phyloP scores from a whole-genome alignment of 2,888 invertebrate genomes.

The Dasysyrphus tricinctus region DNA sequence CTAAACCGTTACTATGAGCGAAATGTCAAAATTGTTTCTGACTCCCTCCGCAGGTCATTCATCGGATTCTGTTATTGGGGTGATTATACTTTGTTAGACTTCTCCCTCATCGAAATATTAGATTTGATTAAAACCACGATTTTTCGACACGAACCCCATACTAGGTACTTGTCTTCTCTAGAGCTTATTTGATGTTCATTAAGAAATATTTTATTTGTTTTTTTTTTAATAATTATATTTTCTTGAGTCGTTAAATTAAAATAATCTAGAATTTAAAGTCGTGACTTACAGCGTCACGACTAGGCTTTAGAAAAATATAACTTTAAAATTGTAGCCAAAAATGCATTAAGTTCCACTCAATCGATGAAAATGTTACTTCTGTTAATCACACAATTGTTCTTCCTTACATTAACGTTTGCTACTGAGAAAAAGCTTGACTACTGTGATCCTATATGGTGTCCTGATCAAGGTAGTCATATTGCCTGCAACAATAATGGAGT shows the following conservation, averaged over 20 bases:
- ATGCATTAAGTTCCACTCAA: background rate
- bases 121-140: no score
- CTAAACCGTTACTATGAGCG: no score
- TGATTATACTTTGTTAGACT: no score
- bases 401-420: background rate
- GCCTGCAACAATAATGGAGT: conserved; percentile 61
- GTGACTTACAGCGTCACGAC: conserved; percentile 10
- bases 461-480: conserved; percentile 55
- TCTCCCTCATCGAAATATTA: no score
- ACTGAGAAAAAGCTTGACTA: conserved; percentile 4
- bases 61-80: no score
- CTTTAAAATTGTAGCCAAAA: background rate
- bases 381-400: background rate
- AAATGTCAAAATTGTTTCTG: no score
- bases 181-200: background rate
- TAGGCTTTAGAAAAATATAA: background rate
- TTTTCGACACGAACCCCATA: no score
- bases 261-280: background rate
- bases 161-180: no score
- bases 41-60: no score
- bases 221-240: background rate
- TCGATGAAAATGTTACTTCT: conserved; percentile 12
- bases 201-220: background rate
- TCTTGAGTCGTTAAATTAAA: background rate
- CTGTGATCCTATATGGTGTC: conserved; percentile 57